Conservation (phyloP, 2,113 vertebrate genomes). For the Oplegnathus fasciatus region DNA sequence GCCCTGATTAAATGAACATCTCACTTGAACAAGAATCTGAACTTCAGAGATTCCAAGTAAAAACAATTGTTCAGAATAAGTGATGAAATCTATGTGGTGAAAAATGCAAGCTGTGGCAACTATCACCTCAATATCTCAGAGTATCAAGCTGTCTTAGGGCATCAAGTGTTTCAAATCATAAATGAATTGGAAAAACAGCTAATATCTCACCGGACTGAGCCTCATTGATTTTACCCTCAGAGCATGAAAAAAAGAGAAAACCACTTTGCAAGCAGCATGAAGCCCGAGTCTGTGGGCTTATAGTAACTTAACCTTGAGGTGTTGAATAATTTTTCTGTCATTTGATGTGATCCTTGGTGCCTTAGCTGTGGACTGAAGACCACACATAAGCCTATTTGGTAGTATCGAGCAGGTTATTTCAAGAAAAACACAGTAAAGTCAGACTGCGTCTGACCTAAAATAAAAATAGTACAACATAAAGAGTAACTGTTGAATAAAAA, state of each 20-base stretch:
- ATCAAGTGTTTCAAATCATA: conserved; percentile 78
- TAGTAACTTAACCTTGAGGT: conserved; percentile 74
- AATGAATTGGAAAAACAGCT: conserved; percentile 78
- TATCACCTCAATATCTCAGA: conserved; percentile 51
- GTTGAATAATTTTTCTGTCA: conserved; percentile 70
- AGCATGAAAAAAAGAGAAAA: conserved; percentile 71
- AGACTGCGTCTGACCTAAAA: conserved; percentile 78
- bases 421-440: conserved; percentile 33
- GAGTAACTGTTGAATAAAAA: background rate
- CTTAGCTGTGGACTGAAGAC: conserved; percentile 25
- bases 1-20: conserved; percentile 25
- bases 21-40: conserved; percentile 25
- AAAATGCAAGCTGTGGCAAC: conserved; percentile 54
- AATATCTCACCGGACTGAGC: conserved; percentile 75
- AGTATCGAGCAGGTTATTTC: conserved; percentile 28
- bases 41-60: conserved; percentile 12
- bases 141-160: conserved; percentile 50
- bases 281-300: conserved; percentile 49
- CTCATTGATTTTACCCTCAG: conserved; percentile 75
- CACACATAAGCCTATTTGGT: conserved; percentile 13
- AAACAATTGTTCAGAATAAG: conserved; percentile 15
- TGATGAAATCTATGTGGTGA: conserved; percentile 45
- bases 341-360: conserved; percentile 44
- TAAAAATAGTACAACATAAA: conserved; percentile 72
- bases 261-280: conserved; percentile 67